Conservation (phyloP, 2,797 vertebrate genomes). For the Potorous gilbertii region DNA sequence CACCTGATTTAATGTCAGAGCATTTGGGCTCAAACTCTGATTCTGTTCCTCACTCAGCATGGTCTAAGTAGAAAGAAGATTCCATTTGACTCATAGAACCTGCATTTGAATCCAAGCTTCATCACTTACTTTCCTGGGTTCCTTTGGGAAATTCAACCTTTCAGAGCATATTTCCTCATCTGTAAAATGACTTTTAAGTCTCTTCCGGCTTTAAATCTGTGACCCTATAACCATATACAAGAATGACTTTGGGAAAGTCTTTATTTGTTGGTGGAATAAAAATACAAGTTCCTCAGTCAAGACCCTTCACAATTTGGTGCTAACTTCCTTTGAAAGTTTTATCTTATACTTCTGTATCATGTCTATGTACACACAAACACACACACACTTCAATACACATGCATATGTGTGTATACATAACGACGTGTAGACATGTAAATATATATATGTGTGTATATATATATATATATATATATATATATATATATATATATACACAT, state of each 20-base stretch:
- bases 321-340: neutral
- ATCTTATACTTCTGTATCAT: neutral
- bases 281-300: neutral
- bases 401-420: neutral
- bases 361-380: too few species aligned
- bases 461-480: too few species aligned
- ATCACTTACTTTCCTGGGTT: neutral
- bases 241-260: neutral
- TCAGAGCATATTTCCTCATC: neutral
- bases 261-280: neutral
- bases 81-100: neutral
- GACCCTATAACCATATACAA: neutral
- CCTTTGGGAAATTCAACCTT: neutral
- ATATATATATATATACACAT: too few species aligned
- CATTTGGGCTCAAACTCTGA: neutral
- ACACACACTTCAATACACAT: neutral
- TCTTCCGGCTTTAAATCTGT: neutral
- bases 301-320: neutral
- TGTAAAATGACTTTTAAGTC: neutral
- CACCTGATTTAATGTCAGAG: neutral
- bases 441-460: too few species aligned
- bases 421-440: too few species aligned
- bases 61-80: neutral
- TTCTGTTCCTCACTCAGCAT: neutral
- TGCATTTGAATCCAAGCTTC: neutral